Evolutionary conservation across 1,140 invertebrate genomes (phyloP).

Genomic region (Bombus ignitus): DNA sequence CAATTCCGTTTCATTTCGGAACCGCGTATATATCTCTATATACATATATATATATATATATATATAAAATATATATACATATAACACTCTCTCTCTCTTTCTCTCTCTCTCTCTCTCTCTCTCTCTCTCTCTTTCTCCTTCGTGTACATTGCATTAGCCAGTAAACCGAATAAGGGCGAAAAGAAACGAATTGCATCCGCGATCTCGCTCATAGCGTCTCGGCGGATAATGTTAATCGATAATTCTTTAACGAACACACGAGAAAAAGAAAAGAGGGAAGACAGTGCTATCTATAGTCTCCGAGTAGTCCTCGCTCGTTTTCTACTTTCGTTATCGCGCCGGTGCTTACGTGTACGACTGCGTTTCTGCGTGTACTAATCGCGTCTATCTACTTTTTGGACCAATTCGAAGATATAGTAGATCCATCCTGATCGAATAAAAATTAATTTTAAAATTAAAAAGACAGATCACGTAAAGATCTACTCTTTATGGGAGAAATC

Average conservation of each 20-base stretch:
- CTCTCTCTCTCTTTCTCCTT: slow-evolving; percentile 52
- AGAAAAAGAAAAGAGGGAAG: not conserved
- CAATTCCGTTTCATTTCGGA: slow-evolving; percentile 65
- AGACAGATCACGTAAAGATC: not conserved
- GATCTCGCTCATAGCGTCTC: not conserved
- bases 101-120: slow-evolving; percentile 40
- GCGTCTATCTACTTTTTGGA: not conserved
- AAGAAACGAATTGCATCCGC: slow-evolving; percentile 39
- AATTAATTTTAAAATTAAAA: not conserved
- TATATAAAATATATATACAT: slow-evolving; percentile 60
- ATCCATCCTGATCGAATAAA: not conserved
- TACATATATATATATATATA: slow-evolving; percentile 60
- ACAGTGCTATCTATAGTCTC: no score
- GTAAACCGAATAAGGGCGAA: slow-evolving; percentile 53
- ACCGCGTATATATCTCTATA: slow-evolving; percentile 77
- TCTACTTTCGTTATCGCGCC: not conserved
- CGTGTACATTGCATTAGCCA: slow-evolving; percentile 66
- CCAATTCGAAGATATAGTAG: not conserved
- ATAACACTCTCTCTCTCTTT: slow-evolving; percentile 50
- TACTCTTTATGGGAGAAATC: not conserved
- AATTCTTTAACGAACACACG: not conserved
- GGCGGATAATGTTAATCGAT: not conserved
- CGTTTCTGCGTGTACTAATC: slow-evolving; percentile 18
- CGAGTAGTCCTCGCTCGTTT: slow-evolving; percentile 15
- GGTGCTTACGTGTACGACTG: not conserved